Base-by-base conservation (phyloP, 2,888 invertebrate genomes). In the Orthonevra nobilis region DNA sequence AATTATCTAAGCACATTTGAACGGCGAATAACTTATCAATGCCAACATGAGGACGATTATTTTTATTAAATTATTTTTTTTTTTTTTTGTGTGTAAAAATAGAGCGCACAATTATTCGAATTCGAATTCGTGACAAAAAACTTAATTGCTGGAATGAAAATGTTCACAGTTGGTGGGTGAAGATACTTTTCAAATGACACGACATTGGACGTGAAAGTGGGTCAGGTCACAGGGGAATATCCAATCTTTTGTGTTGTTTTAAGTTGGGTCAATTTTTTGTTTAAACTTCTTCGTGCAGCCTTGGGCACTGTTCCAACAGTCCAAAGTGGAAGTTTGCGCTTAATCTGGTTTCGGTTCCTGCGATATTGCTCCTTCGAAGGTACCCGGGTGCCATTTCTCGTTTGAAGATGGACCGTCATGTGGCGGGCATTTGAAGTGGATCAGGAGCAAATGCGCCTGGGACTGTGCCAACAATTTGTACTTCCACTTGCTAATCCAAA, bases 281-380 rank as follows among this genome's bases (percentile, higher is more conserved):
- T 60, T 26, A 32, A 7, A 28, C 19, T 52, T 32, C 12, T 9
- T 54, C 36, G 7, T 20, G 3, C 19, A 46, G 44, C 74, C 74
- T 68, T 75, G 74, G 74, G 74, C 74, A 75, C 10, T 56, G 38
- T 40, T 68, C 74, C 74, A 75, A 75, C 20, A 44, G 10, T n/a
- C n/a, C n/a, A 6, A 36, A 61, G 32, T 46, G 46, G 70, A 72
- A 72, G 44, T 63, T 70, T 70, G 19, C 10, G 32, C 23, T 60
- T 34, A 38, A 56, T 66, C 23, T 60, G 20, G 34, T 42, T 44
- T 42, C 17, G 20, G 14, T 46, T 56, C 56, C 42, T 42, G 48
- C 7, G 40, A 56, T 34, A 50, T 26, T 72, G 19, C 23, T 5
- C 23, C 23, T 23, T 23, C 23, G 3, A 23, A 23, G 5, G 3